Conservation (phyloP, 1,140 invertebrate genomes). For the Drosophila cardini region DNA sequence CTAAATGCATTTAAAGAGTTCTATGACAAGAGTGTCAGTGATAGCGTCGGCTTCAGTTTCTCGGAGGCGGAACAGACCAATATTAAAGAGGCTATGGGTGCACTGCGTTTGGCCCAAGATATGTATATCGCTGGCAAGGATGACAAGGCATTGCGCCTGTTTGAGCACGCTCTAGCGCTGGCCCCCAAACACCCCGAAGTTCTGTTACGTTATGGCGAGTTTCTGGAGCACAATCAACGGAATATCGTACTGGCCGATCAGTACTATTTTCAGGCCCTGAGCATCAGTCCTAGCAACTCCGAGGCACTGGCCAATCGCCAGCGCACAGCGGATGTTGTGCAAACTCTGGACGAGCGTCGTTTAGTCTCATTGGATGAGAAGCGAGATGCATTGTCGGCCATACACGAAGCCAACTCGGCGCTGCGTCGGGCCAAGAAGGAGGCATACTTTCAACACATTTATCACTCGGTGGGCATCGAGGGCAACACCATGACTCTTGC, state of each 20-base stretch:
- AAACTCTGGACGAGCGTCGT: slow-evolving; percentile 93
- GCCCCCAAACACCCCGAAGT: slow-evolving; percentile 96
- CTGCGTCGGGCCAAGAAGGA: slow-evolving; percentile 95
- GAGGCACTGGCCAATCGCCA: slow-evolving; percentile 92
- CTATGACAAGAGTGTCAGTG: slow-evolving; percentile 68
- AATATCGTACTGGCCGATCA: slow-evolving; percentile 96
- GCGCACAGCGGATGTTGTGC: slow-evolving; percentile 94
- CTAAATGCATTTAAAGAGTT: slow-evolving; percentile 71
- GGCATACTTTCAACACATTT: slow-evolving; percentile 97
- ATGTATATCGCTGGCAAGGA: slow-evolving; percentile 92
- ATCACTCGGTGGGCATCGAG: slow-evolving; percentile 98
- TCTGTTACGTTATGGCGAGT: slow-evolving; percentile 96
- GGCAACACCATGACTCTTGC: slow-evolving; percentile 98
- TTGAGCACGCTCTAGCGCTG: slow-evolving; percentile 95
- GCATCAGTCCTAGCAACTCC: slow-evolving; percentile 92
- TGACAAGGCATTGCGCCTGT: slow-evolving; percentile 94
- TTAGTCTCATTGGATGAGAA: slow-evolving; percentile 94
- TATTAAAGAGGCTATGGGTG: slow-evolving; percentile 91
- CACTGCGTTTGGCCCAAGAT: slow-evolving; percentile 92
- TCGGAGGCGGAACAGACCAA: slow-evolving; percentile 66
- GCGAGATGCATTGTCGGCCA: slow-evolving; percentile 91
- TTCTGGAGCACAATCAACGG: slow-evolving; percentile 93
- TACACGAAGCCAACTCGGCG: slow-evolving; percentile 92
- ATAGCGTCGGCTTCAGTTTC: slow-evolving; percentile 56
- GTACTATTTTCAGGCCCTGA: slow-evolving; percentile 92